Conservation (phyloP, 2,113 vertebrate genomes). For the Apaloderma vittatum region DNA sequence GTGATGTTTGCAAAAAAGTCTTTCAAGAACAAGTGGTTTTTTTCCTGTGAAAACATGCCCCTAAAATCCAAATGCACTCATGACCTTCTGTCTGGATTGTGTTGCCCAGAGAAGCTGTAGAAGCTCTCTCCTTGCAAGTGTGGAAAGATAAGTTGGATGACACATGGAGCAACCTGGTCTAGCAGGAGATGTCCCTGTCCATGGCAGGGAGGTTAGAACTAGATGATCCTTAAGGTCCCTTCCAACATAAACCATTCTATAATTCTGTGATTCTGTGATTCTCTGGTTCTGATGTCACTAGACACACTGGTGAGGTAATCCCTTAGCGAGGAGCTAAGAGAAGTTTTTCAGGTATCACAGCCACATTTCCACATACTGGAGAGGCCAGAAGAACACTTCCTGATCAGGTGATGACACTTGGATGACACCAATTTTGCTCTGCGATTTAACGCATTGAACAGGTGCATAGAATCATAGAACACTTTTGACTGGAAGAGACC, state of each 20-base stretch:
- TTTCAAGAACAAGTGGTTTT: background rate
- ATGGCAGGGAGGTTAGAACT: too few relatives aligned
- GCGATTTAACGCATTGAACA: background rate
- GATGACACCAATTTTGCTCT: background rate
- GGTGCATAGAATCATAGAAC: background rate
- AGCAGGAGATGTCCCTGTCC: too few relatives aligned
- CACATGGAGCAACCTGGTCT: too few relatives aligned
- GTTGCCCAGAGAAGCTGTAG: too few relatives aligned
- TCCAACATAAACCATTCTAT: too few relatives aligned
- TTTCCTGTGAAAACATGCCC: background rate
- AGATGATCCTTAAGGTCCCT: too few relatives aligned
- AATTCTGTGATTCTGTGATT: too few relatives aligned
- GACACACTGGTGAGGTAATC: background rate
- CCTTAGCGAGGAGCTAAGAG: background rate
- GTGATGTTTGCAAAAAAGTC: rapidly evolving
- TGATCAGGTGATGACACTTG: background rate
- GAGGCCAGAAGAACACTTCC: rapidly evolving
- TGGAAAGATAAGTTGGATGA: too few relatives aligned
- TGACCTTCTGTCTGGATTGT: background rate
- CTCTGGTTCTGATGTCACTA: background rate
- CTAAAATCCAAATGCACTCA: rapidly evolving
- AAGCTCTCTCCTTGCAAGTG: too few relatives aligned
- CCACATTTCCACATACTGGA: rapidly evolving
- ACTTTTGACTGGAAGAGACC: too few relatives aligned
- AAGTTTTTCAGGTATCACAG: background rate